Evolutionary conservation across 2,888 invertebrate genomes (phyloP).

Genomic region (Eledone cirrhosa): DNA sequence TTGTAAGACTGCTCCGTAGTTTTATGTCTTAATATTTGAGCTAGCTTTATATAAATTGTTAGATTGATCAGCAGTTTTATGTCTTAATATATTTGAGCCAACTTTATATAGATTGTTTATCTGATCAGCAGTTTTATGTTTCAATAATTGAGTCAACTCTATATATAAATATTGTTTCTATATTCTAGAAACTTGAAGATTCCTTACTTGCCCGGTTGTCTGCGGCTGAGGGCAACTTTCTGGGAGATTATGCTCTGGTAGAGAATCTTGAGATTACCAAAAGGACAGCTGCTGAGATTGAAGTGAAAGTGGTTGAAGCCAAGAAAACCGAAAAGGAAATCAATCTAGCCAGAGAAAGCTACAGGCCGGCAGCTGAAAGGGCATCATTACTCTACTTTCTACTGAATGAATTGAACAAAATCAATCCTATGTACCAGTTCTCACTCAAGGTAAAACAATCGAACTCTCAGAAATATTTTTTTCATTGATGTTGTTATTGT

Average conservation of each 20-base stretch:
- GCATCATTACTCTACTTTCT: conserved; percentile 95
- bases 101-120: too few relatives aligned
- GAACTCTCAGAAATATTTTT: too few relatives aligned
- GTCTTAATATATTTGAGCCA: too few relatives aligned
- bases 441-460: conserved; percentile 80
- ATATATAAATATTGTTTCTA: neutral
- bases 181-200: conserved; percentile 79
- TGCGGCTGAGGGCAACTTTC: conserved; percentile 90
- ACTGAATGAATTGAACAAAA: conserved; percentile 91
- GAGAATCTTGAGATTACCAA: conserved; percentile 97
- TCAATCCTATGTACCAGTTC: conserved; percentile 97
- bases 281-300: conserved; percentile 93
- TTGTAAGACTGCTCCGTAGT: too few relatives aligned
- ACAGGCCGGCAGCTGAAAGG: conserved; percentile 89
- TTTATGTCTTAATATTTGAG: too few relatives aligned
- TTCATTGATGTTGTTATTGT: too few relatives aligned
- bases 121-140: too few relatives aligned
- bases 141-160: too few relatives aligned
- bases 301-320: conserved; percentile 87
- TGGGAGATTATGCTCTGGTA: conserved; percentile 92
- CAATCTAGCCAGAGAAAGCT: conserved; percentile 91
- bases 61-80: too few relatives aligned
- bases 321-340: conserved; percentile 91
- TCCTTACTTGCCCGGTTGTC: conserved; percentile 88
- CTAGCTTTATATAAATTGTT: too few relatives aligned